A percentile compares a stretch with the other conserved stretches of the same genome.
Conservation (phyloP, 92 coral and sea anemone species). For the Epizoanthus ramosus region DNA sequence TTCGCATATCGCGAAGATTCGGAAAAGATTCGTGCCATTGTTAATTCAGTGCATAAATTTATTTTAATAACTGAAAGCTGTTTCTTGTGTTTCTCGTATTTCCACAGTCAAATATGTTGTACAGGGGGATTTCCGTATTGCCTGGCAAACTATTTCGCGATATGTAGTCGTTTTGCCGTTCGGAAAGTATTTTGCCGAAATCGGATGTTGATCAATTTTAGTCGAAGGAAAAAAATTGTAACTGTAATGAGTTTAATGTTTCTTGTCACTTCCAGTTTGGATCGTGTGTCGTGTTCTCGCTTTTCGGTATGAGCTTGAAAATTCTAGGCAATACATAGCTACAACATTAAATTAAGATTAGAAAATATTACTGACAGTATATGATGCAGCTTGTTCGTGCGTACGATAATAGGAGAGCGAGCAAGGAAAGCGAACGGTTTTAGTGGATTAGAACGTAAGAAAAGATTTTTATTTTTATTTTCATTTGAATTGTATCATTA, state of each 20-base stretch:
- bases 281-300: constrained; percentile 8
- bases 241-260: constrained; percentile 31
- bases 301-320: background rate
- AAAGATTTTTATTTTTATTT: too few relatives aligned
- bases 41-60: constrained; percentile 40
- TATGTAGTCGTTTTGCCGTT: background rate
- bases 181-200: background rate
- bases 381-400: background rate
- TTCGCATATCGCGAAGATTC: constrained; percentile 5
- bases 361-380: background rate
- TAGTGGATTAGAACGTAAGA: too few relatives aligned
- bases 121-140: constrained; percentile 19
- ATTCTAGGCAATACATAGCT: too few relatives aligned
- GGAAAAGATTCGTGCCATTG: constrained; percentile 38
- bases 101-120: constrained; percentile 2
- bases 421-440: too few relatives aligned
- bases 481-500: background rate
- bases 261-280: constrained; percentile 32
- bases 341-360: background rate
- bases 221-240: constrained; percentile 6
- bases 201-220: constrained; percentile 23
- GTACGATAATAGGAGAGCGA: background rate
- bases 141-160: background rate
- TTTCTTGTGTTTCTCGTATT: constrained; percentile 29
- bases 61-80: constrained; percentile 28